Percentiles rank a stretch among this genome's conserved stretches.
phyloP scores from a whole-genome alignment of 2,797 vertebrate species.

The Eurystomus glaucurus region DNA sequence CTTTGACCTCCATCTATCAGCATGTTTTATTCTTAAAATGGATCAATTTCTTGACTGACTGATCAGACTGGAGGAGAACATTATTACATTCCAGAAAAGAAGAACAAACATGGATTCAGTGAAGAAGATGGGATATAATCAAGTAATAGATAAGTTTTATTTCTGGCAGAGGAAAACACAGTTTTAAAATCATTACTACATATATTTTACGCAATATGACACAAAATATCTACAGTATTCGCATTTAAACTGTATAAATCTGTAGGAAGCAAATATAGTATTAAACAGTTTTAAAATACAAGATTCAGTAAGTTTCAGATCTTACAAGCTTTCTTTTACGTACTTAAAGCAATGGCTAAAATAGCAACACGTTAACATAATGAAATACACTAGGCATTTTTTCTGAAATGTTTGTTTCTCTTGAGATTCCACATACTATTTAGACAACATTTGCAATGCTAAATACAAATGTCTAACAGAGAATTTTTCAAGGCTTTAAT shows the following conservation, averaged over 20 bases:
- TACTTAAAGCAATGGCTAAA: neutral
- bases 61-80: neutral
- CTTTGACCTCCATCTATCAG: neutral
- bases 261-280: neutral
- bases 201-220: neutral
- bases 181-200: neutral
- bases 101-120: neutral
- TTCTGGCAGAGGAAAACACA: neutral
- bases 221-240: neutral
- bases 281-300: neutral
- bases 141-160: neutral
- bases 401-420: neutral
- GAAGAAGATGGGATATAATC: neutral
- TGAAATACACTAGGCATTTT: neutral
- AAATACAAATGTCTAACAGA: neutral
- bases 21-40: neutral
- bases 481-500: neutral
- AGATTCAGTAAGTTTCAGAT: neutral
- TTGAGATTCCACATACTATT: neutral
- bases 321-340: neutral
- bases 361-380: neutral
- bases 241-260: neutral
- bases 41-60: neutral
- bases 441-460: neutral
- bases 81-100: neutral